phyloP scores from a whole-genome alignment of 2,888 invertebrate species.

The Diachrysia chrysitis region DNA sequence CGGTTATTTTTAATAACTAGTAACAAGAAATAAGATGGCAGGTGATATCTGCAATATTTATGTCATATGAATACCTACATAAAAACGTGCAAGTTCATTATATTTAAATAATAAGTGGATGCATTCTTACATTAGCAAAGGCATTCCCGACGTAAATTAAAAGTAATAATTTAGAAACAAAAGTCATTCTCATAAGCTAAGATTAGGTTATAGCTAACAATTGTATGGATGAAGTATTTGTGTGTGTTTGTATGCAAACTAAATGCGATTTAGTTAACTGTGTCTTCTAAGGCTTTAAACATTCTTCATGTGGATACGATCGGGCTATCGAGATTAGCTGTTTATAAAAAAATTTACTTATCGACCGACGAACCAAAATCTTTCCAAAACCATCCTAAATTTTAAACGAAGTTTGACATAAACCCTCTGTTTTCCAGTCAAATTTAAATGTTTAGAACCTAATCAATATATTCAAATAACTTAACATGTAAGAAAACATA shows the following conservation, averaged over 20 bases:
- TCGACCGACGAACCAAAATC: background rate
- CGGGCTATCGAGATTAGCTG: background rate
- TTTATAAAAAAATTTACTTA: background rate
- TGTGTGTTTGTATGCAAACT: conserved; percentile 35
- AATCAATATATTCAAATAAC: background rate
- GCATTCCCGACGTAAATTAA: conserved; percentile 49
- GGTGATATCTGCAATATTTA: conserved; percentile 23
- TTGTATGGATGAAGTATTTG: conserved; percentile 48
- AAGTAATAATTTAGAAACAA: conserved; percentile 36
- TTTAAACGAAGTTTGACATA: background rate
- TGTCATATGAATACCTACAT: conserved; percentile 3
- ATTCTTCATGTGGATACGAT: background rate
- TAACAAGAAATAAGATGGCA: background rate
- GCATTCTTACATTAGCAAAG: conserved; percentile 46
- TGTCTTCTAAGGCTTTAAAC: background rate
- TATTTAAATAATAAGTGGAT: conserved; percentile 40
- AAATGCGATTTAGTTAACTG: conserved; percentile 13
- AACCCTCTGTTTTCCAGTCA: background rate
- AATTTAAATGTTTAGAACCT: background rate
- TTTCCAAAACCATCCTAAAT: background rate
- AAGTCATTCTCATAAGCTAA: conserved; percentile 52
- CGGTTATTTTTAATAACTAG: background rate
- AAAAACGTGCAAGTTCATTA: conserved; percentile 17
- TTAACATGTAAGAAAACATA: background rate
- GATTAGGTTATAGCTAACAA: conserved; percentile 34